Evolutionary conservation across 2,113 vertebrate genomes (phyloP).

Genomic region (Mustela lutreola): DNA sequence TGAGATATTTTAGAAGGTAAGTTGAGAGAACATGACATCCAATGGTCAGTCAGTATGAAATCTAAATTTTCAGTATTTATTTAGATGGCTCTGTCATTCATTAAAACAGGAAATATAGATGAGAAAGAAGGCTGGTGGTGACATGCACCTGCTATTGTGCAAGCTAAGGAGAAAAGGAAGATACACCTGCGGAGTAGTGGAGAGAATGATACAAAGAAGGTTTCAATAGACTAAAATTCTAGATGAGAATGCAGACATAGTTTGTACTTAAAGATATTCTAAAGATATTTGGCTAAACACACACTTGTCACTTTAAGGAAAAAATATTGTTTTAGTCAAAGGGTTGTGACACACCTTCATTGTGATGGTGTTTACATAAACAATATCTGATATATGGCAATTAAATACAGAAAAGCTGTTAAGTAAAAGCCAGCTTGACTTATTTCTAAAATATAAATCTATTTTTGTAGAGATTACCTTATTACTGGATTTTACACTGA

Average conservation of each 20-base stretch:
- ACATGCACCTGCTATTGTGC: too few species aligned
- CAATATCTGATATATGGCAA: neutral
- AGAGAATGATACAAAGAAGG: neutral
- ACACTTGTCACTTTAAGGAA: neutral
- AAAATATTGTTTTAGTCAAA: neutral
- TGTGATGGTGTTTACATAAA: neutral
- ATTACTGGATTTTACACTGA: neutral
- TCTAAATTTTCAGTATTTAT: neutral
- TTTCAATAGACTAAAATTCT: neutral
- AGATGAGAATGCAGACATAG: neutral
- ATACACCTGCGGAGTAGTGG: neutral
- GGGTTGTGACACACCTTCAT: neutral
- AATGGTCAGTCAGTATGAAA: neutral
- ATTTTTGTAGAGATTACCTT: neutral
- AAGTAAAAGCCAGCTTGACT: neutral
- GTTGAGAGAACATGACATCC: neutral
- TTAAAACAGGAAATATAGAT: neutral
- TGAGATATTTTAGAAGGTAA: constrained; percentile 7
- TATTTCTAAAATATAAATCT: neutral
- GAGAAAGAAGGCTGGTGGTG: neutral
- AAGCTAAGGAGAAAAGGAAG: neutral
- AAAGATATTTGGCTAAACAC: neutral
- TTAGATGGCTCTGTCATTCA: neutral
- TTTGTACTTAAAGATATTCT: neutral
- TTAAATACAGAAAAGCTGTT: neutral